Conservation (phyloP, 2,797 vertebrate genomes). For the Euthynnus affinis region DNA sequence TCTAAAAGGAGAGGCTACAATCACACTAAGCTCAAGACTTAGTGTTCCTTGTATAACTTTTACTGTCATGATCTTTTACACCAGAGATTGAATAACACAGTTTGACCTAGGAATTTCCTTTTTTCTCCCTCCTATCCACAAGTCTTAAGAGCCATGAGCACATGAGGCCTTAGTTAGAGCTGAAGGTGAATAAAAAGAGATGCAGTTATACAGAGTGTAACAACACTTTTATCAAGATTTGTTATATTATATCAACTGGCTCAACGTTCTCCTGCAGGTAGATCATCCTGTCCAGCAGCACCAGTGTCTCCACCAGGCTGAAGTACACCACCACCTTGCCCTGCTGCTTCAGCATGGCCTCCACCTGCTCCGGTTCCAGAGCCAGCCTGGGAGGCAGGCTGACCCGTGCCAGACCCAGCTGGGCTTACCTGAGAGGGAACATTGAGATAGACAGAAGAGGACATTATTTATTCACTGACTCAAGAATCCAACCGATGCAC, state of each 20-base stretch:
- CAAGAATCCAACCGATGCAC: too few species aligned
- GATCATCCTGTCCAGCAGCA: constrained; percentile 93
- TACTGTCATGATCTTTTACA: background rate
- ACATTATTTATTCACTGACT: too few species aligned
- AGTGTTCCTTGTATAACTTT: background rate
- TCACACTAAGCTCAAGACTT: background rate
- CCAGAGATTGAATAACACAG: too few species aligned
- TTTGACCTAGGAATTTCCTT: background rate
- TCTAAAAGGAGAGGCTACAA: constrained; percentile 1
- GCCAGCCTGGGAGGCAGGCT: constrained; percentile 83
- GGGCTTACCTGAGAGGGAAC: constrained; percentile 88
- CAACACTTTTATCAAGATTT: accelerated
- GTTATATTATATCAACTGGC: background rate
- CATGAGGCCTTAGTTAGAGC: constrained; percentile 44
- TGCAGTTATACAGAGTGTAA: background rate
- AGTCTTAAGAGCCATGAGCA: constrained; percentile 90
- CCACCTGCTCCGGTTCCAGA: constrained; percentile 78
- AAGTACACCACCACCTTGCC: constrained; percentile 91
- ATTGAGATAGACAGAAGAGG: too few species aligned
- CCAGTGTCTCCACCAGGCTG: constrained; percentile 93
- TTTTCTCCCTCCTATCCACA: constrained; percentile 11
- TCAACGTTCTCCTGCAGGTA: constrained; percentile 93
- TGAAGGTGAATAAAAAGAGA: background rate
- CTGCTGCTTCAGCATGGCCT: constrained; percentile 87
- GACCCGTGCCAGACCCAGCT: constrained; percentile 86